Conservation (phyloP, 2,113 vertebrate genomes). For the Pollimyrus isidori region DNA sequence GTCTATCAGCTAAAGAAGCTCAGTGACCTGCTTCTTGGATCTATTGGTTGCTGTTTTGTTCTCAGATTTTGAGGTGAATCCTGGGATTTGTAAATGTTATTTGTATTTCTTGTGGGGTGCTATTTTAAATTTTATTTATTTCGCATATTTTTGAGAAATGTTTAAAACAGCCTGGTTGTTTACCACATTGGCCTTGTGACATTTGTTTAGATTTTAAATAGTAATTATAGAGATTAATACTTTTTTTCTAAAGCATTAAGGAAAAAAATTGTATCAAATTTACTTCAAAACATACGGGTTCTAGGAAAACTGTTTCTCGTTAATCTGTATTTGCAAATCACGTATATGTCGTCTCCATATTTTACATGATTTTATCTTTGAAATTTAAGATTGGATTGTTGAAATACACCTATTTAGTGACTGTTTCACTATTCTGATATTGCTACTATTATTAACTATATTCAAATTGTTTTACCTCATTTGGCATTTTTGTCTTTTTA, state of each 20-base stretch:
- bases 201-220: conserved; percentile 52
- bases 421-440: conserved; percentile 41
- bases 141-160: conserved; percentile 47
- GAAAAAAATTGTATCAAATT: conserved; percentile 22
- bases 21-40: conserved; percentile 49
- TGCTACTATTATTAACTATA: conserved; percentile 45
- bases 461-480: conserved; percentile 10
- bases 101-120: conserved; percentile 63
- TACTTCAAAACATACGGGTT: conserved; percentile 62
- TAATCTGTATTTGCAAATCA: conserved; percentile 52
- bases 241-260: conserved; percentile 42
- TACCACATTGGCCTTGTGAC: conserved; percentile 71
- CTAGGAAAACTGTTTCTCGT: conserved; percentile 52
- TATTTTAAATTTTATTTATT: conserved; percentile 56
- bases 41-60: conserved; percentile 30
- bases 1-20: conserved; percentile 55
- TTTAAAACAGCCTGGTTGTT: conserved; percentile 60
- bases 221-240: conserved; percentile 33
- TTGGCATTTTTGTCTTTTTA: conserved; percentile 6
- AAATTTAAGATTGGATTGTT: conserved; percentile 34
- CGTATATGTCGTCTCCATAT: conserved; percentile 34
- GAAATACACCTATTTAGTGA: conserved; percentile 33
- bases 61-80: conserved; percentile 57
- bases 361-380: conserved; percentile 31
- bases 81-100: conserved; percentile 59